Evolutionary conservation across 2,888 invertebrate species (phyloP).

Genomic region (Axea sp.): DNA sequence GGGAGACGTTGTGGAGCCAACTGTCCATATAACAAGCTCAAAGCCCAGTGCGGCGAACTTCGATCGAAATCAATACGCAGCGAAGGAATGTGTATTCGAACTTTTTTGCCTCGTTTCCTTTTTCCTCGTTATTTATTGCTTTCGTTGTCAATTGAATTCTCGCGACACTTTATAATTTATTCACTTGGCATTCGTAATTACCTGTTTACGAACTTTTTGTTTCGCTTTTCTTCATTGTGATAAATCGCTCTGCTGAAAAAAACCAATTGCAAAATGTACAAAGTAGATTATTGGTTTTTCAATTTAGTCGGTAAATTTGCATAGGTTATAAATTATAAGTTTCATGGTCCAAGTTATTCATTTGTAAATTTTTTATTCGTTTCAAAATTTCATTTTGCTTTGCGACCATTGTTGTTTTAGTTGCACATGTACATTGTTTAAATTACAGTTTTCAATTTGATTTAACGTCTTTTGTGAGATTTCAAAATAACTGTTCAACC

Average conservation of each 20-base stretch:
- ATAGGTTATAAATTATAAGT: no score
- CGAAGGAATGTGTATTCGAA: constrained; percentile 7
- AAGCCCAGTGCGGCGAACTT: constrained; percentile 4
- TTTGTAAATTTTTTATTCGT: no score
- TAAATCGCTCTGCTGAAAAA: background rate
- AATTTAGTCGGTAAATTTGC: background rate
- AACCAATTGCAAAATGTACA: background rate
- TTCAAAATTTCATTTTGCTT: no score
- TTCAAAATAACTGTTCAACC: no score
- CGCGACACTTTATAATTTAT: constrained; percentile 22
- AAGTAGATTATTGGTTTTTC: background rate
- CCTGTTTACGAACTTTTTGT: constrained; percentile 22
- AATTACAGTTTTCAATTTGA: no score
- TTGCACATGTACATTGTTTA: no score
- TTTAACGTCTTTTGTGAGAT: no score
- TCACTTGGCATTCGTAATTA: constrained; percentile 25
- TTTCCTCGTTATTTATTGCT: constrained; percentile 14
- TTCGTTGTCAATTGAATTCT: constrained; percentile 34
- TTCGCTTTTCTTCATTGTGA: constrained; percentile 1
- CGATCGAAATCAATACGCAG: constrained; percentile 29
- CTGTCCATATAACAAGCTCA: constrained; percentile 19
- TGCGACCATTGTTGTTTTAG: no score
- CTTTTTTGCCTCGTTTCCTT: constrained; percentile 3
- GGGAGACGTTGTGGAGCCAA: constrained; percentile 44
- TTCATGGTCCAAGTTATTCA: no score